Conservation (phyloP, 2,113 vertebrate species). For the Cryptotis parvus region DNA sequence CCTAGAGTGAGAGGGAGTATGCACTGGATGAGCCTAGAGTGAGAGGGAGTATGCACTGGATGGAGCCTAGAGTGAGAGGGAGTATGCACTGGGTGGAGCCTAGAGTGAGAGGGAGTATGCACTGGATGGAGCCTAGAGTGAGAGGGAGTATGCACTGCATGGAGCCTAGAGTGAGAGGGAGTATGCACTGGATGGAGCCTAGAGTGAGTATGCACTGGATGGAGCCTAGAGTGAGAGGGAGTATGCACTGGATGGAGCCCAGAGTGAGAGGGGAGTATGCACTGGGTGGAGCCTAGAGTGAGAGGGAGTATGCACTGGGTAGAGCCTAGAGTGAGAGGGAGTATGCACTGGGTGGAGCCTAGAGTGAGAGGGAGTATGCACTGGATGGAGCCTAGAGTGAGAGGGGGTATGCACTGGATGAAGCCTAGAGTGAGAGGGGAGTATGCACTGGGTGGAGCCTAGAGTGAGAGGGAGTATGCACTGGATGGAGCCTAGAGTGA, state of each 20-base stretch:
- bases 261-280: background rate
- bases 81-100: too few relatives aligned
- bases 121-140: background rate
- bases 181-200: background rate
- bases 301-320: background rate
- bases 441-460: background rate
- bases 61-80: background rate
- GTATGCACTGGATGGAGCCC: background rate
- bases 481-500: too few relatives aligned
- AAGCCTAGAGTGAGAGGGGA: background rate
- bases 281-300: too few relatives aligned
- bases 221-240: background rate
- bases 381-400: background rate
- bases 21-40: too few relatives aligned
- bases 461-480: conserved; percentile 4
- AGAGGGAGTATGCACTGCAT: too few relatives aligned
- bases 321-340: background rate
- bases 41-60: background rate
- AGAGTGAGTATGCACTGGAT: too few relatives aligned
- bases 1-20: background rate
- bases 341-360: too few relatives aligned
- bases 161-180: background rate
- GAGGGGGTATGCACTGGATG: too few relatives aligned
- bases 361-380: background rate
- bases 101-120: background rate